phyloP scores from a whole-genome alignment of 2,797 vertebrate species.

The Petrocephalus sullivani region DNA sequence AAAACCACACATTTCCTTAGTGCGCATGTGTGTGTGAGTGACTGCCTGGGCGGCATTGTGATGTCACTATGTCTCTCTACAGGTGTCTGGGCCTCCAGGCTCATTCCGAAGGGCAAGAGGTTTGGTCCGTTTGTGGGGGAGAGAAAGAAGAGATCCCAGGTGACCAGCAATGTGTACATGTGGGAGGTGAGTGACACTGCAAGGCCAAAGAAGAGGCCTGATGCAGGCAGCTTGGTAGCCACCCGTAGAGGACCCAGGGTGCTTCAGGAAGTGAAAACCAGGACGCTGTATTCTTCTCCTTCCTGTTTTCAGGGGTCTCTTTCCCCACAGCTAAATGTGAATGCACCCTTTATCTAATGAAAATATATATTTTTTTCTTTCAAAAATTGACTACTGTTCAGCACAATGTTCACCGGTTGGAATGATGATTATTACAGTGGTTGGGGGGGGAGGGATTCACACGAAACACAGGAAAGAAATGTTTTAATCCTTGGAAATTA shows the following conservation, averaged over 20 bases:
- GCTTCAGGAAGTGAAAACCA: constrained; percentile 9
- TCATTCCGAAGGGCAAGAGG: constrained; percentile 83
- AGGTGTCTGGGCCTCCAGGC: constrained; percentile 85
- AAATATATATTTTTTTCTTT: background rate
- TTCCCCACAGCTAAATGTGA: background rate
- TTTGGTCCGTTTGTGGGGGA: constrained; percentile 88
- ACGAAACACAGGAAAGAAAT: no score
- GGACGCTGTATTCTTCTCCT: background rate
- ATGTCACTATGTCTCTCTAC: constrained; percentile 22
- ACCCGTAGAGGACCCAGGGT: background rate
- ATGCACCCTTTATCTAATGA: background rate
- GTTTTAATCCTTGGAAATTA: background rate
- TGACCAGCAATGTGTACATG: constrained; percentile 93
- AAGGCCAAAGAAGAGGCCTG: background rate
- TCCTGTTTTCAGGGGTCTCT: background rate
- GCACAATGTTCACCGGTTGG: background rate
- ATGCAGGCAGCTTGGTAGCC: background rate
- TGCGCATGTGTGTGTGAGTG: background rate
- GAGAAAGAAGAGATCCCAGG: constrained; percentile 89
- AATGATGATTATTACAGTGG: no score
- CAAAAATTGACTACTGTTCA: background rate
- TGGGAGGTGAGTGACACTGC: constrained; percentile 77
- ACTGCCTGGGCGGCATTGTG: background rate
- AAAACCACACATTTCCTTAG: background rate
- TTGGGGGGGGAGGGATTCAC: no score